These are phyloP conservation scores for Aradophagus sp. DNA, from an alignment of 1,140 invertebrate genomes.

Conservation along the genomic window DNA sequence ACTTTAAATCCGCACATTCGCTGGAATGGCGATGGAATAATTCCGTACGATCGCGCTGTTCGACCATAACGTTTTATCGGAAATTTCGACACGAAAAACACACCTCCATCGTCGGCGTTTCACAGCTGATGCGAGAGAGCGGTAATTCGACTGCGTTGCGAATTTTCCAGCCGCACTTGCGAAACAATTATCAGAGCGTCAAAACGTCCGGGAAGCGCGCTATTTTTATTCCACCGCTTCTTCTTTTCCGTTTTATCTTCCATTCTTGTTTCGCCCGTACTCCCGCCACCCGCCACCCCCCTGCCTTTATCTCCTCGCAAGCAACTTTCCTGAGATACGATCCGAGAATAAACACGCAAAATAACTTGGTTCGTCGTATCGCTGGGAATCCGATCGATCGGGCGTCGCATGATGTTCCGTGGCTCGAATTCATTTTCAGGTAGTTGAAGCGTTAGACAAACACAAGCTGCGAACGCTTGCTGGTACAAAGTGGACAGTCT, in stretches of 20 bases:
- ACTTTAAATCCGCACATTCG: slow-evolving; percentile 48
- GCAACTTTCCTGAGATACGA: slow-evolving; percentile 1
- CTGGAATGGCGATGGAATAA: slow-evolving; percentile 33
- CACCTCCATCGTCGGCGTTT: slow-evolving; percentile 37
- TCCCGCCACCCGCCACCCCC: too few relatives aligned
- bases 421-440: slow-evolving; percentile 1
- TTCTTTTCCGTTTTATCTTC: too few relatives aligned
- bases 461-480: not conserved
- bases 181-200: slow-evolving; percentile 54
- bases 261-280: too few relatives aligned
- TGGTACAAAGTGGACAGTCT: slow-evolving; percentile 1
- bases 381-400: too few relatives aligned
- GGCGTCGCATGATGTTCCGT: too few relatives aligned
- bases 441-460: not conserved
- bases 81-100: slow-evolving; percentile 51
- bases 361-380: too few relatives aligned
- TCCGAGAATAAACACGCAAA: too few relatives aligned
- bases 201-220: slow-evolving; percentile 14
- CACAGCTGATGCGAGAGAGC: slow-evolving; percentile 45
- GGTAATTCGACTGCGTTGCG: slow-evolving; percentile 30
- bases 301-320: not conserved
- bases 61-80: slow-evolving; percentile 47
- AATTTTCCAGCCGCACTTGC: slow-evolving; percentile 45
- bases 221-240: slow-evolving; percentile 13
- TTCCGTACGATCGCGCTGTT: slow-evolving; percentile 26